Evolutionary conservation across 2,113 vertebrate genomes (phyloP).

Genomic region (Cynoglossus semilaevis): DNA sequence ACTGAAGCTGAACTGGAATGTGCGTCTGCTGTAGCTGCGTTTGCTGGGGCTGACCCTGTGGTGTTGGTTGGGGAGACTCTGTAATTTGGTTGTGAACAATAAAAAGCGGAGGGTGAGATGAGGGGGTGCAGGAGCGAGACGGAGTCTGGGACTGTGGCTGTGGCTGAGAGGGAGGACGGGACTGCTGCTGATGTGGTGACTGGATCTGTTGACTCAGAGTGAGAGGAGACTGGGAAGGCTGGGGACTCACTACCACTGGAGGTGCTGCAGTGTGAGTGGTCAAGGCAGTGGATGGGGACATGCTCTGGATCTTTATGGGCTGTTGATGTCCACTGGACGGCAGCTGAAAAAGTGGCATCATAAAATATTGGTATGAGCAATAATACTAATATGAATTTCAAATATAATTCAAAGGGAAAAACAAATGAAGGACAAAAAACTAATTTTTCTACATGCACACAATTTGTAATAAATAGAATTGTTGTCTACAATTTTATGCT

Average conservation of each 20-base stretch:
- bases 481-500: conserved; percentile 6
- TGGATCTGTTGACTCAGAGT: conserved; percentile 83
- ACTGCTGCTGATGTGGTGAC: conserved; percentile 76
- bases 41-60: conserved; percentile 57
- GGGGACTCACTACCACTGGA: conserved; percentile 71
- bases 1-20: conserved; percentile 70
- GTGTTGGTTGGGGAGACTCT: conserved; percentile 65
- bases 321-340: conserved; percentile 81
- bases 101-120: conserved; percentile 78
- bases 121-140: conserved; percentile 83
- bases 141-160: conserved; percentile 79
- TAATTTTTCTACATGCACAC: conserved; percentile 34
- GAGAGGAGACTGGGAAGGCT: conserved; percentile 80
- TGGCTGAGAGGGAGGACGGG: conserved; percentile 81
- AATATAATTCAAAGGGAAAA: conserved; percentile 9
- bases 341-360: conserved; percentile 71
- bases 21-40: conserved; percentile 59
- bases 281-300: conserved; percentile 71
- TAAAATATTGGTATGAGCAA: conserved; percentile 12
- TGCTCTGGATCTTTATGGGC: conserved; percentile 79
- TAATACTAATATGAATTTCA: neutral
- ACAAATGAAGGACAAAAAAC: conserved; percentile 27
- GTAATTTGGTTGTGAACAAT: conserved; percentile 84
- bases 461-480: conserved; percentile 15
- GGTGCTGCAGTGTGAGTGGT: conserved; percentile 48